phyloP scores from a whole-genome alignment of 2,113 vertebrate genomes.

The Mohoua ochrocephala region DNA sequence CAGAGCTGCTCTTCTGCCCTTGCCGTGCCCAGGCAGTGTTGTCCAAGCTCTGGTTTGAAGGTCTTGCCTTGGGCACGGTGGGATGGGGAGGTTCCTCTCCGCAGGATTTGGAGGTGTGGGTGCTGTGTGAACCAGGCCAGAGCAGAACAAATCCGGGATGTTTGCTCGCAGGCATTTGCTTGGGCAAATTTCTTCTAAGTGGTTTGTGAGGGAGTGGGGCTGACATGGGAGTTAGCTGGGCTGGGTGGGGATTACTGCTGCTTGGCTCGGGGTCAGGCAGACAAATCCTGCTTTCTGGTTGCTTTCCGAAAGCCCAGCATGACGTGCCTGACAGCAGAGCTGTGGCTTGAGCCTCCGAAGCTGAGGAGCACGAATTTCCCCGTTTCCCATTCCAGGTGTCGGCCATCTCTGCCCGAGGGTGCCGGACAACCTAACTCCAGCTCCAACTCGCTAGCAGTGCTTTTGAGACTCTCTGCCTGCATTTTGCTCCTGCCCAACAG shows the following conservation, averaged over 20 bases:
- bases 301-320: neutral
- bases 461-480: neutral
- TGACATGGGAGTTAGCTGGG: neutral
- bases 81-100: neutral
- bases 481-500: neutral
- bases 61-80: neutral
- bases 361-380: neutral
- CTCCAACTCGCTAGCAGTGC: rapidly evolving
- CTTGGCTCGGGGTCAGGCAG: neutral
- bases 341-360: neutral
- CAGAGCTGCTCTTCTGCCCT: neutral
- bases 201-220: neutral
- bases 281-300: conserved; percentile 13
- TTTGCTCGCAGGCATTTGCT: rapidly evolving
- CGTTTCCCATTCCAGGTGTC: neutral
- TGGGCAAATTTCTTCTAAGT: neutral
- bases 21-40: rapidly evolving
- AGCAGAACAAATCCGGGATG: neutral
- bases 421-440: neutral
- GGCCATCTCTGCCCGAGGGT: neutral
- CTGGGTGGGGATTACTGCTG: neutral
- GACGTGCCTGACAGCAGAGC: neutral
- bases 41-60: neutral
- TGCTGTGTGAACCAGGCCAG: neutral
- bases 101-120: neutral